phyloP scores from a whole-genome alignment of 2,888 invertebrate species.

The Drosophila falleni region DNA sequence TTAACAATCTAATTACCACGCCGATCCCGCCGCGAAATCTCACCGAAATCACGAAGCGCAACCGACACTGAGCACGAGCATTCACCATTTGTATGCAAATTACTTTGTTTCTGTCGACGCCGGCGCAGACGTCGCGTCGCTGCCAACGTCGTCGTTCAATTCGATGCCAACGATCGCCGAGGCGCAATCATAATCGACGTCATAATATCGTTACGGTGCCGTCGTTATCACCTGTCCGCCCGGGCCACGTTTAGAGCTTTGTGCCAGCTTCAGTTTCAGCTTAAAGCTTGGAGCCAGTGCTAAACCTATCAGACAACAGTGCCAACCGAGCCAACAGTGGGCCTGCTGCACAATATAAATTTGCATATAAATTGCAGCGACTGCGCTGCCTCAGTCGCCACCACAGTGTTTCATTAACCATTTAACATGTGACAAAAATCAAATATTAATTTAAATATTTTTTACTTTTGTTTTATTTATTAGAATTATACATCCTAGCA shows the following conservation, averaged over 20 bases:
- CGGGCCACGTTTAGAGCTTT: slow-evolving; percentile 14
- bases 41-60: slow-evolving; percentile 75
- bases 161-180: slow-evolving; percentile 43
- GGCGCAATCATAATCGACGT: slow-evolving; percentile 78
- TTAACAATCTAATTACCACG: slow-evolving; percentile 75
- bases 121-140: slow-evolving; percentile 1
- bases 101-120: slow-evolving; percentile 44
- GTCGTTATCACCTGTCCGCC: slow-evolving; percentile 72
- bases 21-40: slow-evolving; percentile 60
- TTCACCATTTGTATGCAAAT: slow-evolving; percentile 81
- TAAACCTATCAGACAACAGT: slow-evolving; percentile 19
- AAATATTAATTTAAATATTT: too few species aligned
- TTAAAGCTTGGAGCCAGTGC: slow-evolving; percentile 4
- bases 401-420: slow-evolving; percentile 1
- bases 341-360: slow-evolving; percentile 65
- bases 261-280: slow-evolving; percentile 7
- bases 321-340: slow-evolving; percentile 31
- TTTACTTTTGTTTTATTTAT: too few species aligned
- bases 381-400: slow-evolving; percentile 38
- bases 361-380: slow-evolving; percentile 77
- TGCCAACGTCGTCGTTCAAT: slow-evolving; percentile 2
- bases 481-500: too few species aligned
- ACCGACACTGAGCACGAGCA: slow-evolving; percentile 77
- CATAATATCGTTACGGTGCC: slow-evolving; percentile 70
- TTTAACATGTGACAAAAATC: background rate